Base-by-base conservation (phyloP, 2,888 invertebrate genomes). In the Sepioteuthis lessoniana region DNA sequence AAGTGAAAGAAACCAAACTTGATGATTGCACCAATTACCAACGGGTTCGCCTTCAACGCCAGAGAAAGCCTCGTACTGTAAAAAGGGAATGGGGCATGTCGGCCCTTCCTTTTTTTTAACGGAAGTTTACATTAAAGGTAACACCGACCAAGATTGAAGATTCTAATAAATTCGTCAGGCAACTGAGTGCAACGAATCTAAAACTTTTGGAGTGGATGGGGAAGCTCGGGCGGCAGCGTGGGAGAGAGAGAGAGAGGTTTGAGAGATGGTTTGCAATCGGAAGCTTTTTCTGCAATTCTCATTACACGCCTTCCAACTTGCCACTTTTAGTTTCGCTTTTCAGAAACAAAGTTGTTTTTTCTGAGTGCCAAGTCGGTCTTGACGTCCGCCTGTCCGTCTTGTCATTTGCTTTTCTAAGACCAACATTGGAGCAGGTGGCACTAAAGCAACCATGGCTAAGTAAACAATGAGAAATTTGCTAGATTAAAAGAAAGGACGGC, bases 81-180 rank as follows among this genome's bases (percentile, higher is more conserved):
- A 76, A 5, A 76, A 3, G n/a, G 35, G n/a, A 76, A 35, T 35
- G n/a, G 19, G 35, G 76, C n/a, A 76, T n/a, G n/a, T n/a, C n/a
- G 16, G n/a, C 76, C n/a, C n/a, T 76, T 76, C 76, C n/a, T 76
- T 55, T 55, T 60, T 60, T 76, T n/a, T n/a, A 76, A n/a, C 76
- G 76, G 76, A 76, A 76, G n/a, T 76, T n/a, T 3, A 35, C 76
- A 76, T 76, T 76, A 76, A 76, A 76, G 76, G 76, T 76, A 76
- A 76, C n/a, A 76, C 76, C 76, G 10, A 76, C 76, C n/a, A 13
- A 76, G n/a, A n/a, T 8, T 76, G n/a, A 76, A 76, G 76, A n/a
- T n/a, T n/a, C 76, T 76, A 76, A 76, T 76, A 76, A 76, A 76
- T 76, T n/a, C 76, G 76, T 35, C n/a, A 76, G 76, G 76, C 76